Evolutionary conservation across 1,140 invertebrate genomes (phyloP).

Genomic region (Drosophila ohnishii): DNA sequence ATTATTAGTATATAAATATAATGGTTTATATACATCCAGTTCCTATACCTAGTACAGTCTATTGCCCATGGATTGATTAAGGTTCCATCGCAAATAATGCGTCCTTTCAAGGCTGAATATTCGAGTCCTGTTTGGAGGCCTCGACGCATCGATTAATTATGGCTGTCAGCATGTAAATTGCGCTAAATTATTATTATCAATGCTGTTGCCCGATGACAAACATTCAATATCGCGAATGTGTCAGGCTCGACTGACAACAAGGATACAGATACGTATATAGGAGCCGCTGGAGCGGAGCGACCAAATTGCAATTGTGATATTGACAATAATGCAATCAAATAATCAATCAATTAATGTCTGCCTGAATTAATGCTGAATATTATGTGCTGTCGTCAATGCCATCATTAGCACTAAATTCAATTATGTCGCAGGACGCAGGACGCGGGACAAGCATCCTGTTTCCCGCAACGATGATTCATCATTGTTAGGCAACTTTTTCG

Average conservation of each 20-base stretch:
- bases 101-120: conserved; percentile 1
- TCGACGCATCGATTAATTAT: conserved; percentile 66
- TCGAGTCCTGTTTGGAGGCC: conserved; percentile 2
- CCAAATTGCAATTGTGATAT: conserved; percentile 71
- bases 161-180: conserved; percentile 75
- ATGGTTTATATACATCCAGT: background rate
- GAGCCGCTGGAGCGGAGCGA: conserved; percentile 26
- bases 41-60: background rate
- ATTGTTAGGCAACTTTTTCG: conserved; percentile 51
- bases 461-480: conserved; percentile 62
- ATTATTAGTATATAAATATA: background rate
- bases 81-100: background rate
- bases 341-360: conserved; percentile 80
- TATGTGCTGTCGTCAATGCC: conserved; percentile 75
- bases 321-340: conserved; percentile 82
- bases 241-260: conserved; percentile 36
- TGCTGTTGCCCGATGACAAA: conserved; percentile 35
- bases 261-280: conserved; percentile 23
- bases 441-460: conserved; percentile 15
- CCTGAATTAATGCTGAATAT: conserved; percentile 78
- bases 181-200: conserved; percentile 73
- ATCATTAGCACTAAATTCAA: conserved; percentile 81
- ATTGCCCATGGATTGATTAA: background rate
- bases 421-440: conserved; percentile 47
- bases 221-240: conserved; percentile 35